Evolutionary conservation across 1,140 invertebrate genomes (phyloP), one percentile per base, ranked within the genome.

Genomic region (Drosophila melanica): DNA sequence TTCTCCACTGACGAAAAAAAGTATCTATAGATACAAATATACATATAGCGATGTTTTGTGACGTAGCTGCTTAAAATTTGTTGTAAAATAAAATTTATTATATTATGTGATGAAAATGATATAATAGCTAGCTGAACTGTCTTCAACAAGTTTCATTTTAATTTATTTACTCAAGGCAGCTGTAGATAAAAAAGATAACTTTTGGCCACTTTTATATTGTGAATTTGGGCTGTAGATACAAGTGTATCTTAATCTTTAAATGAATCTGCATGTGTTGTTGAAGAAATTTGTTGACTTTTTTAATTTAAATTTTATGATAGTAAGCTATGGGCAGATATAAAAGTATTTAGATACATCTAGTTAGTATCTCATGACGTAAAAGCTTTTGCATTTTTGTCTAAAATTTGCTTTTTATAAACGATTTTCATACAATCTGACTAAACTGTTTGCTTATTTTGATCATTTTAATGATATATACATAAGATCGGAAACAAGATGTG

Each of bases 31-130:
- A 54, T 20, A 14, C 12, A 14, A 30, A 8, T 51, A 18, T 14
- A 27, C 30, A 33, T 50, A 33, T 4, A 30, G 3, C 5, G 14
- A 3, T 11, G 14, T 14, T 8, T 44, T 16, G 55, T 45, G 55
- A 58, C 55, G 55, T 45, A 11, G 27, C 41, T 33, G 14, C 41
- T 16, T 33, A 11, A 16, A 47, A 23, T 35, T 20, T n/a, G 7
- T 35, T 60, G 44, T 33, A 48, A 60, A 58, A 18, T 44, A 1
- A 39, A 39, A 54, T 54, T 54, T 54, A 54, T 39, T 39, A 8
- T 54, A 11, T 35, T 39, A 18, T 54, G 51, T 39, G 16, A 16
- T 20, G 35, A 45, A 55, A 58, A 9, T 58, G 41, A 58, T 33
- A 44, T 45, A 58, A 58, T 23, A 42, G 8, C 23, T 30, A 10